Evolutionary conservation across 2,113 vertebrate species (phyloP).

Genomic region (Myocastor coypus): DNA sequence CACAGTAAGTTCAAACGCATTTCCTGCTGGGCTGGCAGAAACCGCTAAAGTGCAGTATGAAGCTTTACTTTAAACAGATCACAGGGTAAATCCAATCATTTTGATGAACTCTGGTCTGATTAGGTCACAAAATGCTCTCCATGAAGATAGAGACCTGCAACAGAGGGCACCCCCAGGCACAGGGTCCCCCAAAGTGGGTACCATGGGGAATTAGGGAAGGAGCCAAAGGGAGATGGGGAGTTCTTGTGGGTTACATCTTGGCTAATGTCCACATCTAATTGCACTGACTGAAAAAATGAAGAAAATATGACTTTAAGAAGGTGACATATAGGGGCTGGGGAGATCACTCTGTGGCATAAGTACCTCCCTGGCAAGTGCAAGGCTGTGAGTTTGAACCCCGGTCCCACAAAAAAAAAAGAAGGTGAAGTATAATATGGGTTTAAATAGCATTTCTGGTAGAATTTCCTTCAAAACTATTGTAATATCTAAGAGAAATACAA

Average conservation of each 20-base stretch:
- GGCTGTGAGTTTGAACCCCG: no score
- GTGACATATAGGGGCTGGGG: no score
- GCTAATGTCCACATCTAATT: neutral
- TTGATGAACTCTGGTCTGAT: neutral
- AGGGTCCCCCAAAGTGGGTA: neutral
- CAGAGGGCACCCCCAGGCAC: neutral
- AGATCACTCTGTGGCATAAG: no score
- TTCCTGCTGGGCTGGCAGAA: neutral
- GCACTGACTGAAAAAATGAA: neutral
- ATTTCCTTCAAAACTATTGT: constrained; percentile 33
- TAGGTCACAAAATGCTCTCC: neutral
- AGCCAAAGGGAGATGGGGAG: neutral
- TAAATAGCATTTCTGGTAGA: neutral
- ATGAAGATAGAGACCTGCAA: neutral
- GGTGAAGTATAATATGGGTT: neutral
- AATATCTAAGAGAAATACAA: constrained; percentile 1
- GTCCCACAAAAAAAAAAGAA: no score
- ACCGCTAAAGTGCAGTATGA: neutral
- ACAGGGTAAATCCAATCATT: neutral
- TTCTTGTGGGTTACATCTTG: neutral
- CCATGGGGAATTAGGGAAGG: neutral
- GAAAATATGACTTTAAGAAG: constrained; percentile 22
- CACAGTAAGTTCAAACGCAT: constrained; percentile 21
- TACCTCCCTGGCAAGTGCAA: no score
- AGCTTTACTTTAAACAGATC: constrained; percentile 10